Conservation (phyloP, 2,888 invertebrate species). For the Apodemia duryi region DNA sequence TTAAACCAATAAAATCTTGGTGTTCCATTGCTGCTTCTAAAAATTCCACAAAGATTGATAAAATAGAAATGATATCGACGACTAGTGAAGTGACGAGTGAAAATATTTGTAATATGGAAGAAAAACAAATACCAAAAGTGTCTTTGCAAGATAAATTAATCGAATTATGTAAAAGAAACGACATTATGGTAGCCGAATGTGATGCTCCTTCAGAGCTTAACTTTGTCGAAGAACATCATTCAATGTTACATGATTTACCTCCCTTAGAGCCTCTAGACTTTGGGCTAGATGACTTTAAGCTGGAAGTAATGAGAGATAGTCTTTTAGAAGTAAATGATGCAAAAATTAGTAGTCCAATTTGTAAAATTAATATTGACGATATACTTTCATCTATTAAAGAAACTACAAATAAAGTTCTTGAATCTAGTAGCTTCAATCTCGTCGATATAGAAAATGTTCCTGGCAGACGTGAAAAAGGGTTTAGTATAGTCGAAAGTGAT, state of each 20-base stretch:
- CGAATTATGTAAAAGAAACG: conserved; percentile 66
- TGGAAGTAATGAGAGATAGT: conserved; percentile 70
- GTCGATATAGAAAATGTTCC: conserved; percentile 67
- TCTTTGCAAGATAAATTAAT: conserved; percentile 65
- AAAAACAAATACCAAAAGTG: conserved; percentile 33
- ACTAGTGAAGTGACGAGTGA: conserved; percentile 25
- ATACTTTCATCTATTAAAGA: conserved; percentile 67
- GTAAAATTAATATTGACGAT: conserved; percentile 69
- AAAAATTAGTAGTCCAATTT: conserved; percentile 61
- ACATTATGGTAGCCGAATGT: conserved; percentile 72
- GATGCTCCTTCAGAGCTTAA: conserved; percentile 64
- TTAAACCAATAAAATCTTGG: conserved; percentile 71
- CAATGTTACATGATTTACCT: conserved; percentile 55
- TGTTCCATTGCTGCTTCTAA: conserved; percentile 73
- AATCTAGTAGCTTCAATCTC: conserved; percentile 62
- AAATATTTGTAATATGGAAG: conserved; percentile 30
- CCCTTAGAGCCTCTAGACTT: conserved; percentile 63
- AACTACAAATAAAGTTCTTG: conserved; percentile 51
- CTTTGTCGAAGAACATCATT: conserved; percentile 71
- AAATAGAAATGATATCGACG: conserved; percentile 26
- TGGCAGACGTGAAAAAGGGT: conserved; percentile 57
- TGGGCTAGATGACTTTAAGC: conserved; percentile 63
- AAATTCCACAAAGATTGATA: conserved; percentile 42
- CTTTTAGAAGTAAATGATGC: conserved; percentile 56
- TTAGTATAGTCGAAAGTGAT: conserved; percentile 62